Conservation (phyloP, 2,888 invertebrate species). For the Pecten maximus region DNA sequence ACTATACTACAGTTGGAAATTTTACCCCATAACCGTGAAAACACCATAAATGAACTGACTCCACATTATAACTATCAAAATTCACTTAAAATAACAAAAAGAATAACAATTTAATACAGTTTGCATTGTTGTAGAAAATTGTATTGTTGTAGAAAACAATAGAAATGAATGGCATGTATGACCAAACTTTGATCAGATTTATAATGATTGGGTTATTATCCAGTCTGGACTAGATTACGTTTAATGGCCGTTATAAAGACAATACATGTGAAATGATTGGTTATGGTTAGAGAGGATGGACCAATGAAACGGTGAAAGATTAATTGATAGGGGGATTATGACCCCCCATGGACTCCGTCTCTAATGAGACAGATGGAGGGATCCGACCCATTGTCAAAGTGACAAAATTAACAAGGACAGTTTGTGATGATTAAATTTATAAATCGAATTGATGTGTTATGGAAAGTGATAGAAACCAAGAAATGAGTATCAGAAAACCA, state of each 20-base stretch:
- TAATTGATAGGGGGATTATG: background rate
- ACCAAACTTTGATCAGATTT: background rate
- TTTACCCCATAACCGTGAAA: too few species aligned
- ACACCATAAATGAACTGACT: too few species aligned
- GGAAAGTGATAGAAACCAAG: background rate
- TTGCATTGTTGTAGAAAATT: too few species aligned
- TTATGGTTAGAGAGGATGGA: background rate
- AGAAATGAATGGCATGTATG: background rate
- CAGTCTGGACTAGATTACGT: background rate
- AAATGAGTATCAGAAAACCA: background rate
- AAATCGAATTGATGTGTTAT: background rate
- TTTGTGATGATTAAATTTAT: slow-evolving; percentile 19
- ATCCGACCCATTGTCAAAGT: background rate
- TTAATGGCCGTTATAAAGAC: background rate
- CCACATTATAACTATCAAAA: background rate
- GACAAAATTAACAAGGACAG: slow-evolving; percentile 28
- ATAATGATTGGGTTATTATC: background rate
- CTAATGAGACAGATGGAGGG: slow-evolving; percentile 9
- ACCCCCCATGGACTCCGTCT: background rate
- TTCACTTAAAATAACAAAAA: background rate
- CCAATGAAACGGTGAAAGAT: background rate
- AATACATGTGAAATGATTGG: background rate
- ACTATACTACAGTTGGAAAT: too few species aligned
- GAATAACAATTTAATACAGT: background rate
- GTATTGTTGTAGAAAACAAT: background rate